phyloP scores from a whole-genome alignment of 2,797 vertebrate genomes.

The Allenopithecus nigroviridis region DNA sequence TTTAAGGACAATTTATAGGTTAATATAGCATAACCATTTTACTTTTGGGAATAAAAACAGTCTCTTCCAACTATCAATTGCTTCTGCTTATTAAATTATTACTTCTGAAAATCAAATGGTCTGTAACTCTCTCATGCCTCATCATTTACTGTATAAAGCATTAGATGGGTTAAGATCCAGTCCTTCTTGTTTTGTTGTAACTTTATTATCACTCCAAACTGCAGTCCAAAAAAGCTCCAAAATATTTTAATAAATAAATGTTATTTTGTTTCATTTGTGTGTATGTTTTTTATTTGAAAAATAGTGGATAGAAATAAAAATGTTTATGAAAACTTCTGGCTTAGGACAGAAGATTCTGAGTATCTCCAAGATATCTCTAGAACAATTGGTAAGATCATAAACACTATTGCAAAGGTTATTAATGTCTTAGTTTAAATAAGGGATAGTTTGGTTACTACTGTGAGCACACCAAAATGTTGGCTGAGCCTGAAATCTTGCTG shows the following conservation, averaged over 20 bases:
- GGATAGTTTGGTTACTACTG: not conserved
- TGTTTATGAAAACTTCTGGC: not conserved
- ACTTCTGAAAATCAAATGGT: slow-evolving; percentile 45
- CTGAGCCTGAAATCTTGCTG: not conserved
- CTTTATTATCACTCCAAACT: slow-evolving; percentile 9
- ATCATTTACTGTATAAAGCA: not conserved
- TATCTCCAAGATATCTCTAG: not conserved
- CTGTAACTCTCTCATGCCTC: not conserved
- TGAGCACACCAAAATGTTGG: not conserved
- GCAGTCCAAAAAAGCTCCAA: not conserved
- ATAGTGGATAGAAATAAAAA: not conserved
- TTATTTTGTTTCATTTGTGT: not conserved
- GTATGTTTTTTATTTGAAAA: slow-evolving; percentile 25
- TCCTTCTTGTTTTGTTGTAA: slow-evolving; percentile 3
- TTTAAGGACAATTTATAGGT: slow-evolving; percentile 25
- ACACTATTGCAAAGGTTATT: not conserved
- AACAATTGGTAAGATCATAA: not conserved
- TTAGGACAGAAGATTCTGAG: not conserved
- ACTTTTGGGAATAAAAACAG: not conserved
- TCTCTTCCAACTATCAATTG: not conserved
- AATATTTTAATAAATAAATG: slow-evolving; percentile 4
- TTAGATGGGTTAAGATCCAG: not conserved
- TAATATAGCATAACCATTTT: not conserved
- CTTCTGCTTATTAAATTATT: slow-evolving; percentile 43
- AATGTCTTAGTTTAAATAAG: not conserved